Conservation (phyloP, 2,888 invertebrate species). For the Trypoxylon attenuatum region DNA sequence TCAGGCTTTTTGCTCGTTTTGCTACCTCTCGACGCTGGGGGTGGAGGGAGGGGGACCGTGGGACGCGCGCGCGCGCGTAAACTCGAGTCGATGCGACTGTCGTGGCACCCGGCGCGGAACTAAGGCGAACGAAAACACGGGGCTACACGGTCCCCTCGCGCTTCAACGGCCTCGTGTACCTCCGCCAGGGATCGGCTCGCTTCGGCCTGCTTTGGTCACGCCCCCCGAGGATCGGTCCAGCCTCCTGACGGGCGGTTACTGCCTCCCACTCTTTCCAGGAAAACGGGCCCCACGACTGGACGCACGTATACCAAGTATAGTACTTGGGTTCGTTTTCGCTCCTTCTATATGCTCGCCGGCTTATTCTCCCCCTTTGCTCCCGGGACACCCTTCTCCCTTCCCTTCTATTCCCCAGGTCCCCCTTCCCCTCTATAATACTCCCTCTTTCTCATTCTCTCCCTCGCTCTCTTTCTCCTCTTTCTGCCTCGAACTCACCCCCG, state of each 20-base stretch:
- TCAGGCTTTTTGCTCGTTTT: background rate
- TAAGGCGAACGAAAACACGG: slow-evolving; percentile 72
- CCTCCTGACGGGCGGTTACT: slow-evolving; percentile 71
- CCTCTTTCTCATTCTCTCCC: too few relatives aligned
- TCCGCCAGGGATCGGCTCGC: slow-evolving; percentile 44
- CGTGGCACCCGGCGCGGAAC: slow-evolving; percentile 74
- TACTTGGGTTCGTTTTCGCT: too few relatives aligned
- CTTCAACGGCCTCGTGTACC: slow-evolving; percentile 50
- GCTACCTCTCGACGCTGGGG: slow-evolving; percentile 8
- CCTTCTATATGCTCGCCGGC: too few relatives aligned
- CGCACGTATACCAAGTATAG: background rate
- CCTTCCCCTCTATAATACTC: too few relatives aligned
- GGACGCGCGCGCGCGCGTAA: slow-evolving; percentile 59
- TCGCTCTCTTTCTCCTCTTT: too few relatives aligned
- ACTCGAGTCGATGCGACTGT: slow-evolving; percentile 71
- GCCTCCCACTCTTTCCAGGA: slow-evolving; percentile 23
- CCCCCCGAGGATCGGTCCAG: slow-evolving; percentile 58
- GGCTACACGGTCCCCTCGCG: slow-evolving; percentile 65
- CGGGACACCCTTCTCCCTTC: too few relatives aligned
- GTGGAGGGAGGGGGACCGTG: slow-evolving; percentile 10
- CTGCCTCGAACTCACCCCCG: too few relatives aligned
- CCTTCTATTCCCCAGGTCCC: too few relatives aligned
- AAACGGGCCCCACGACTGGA: slow-evolving; percentile 14
- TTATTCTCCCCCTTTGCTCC: too few relatives aligned
- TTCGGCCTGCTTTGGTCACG: slow-evolving; percentile 46